phyloP scores from a whole-genome alignment of 2,113 vertebrate genomes.

The Corvus moneduloides region DNA sequence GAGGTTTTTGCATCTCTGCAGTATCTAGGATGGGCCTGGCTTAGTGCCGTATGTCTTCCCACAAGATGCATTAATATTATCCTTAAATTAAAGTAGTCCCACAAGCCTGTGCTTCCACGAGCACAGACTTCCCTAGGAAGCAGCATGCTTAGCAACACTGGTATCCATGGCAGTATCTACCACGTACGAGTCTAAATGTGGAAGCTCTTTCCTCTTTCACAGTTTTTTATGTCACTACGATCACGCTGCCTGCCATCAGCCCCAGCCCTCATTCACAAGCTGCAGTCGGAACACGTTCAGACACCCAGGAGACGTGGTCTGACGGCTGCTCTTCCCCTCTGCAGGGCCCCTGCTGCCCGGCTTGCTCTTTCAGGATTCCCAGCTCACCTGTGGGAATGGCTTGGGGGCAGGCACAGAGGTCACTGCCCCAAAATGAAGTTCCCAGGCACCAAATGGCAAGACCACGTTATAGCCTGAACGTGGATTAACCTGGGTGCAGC shows the following conservation, averaged over 20 bases:
- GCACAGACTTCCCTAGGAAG: constrained; percentile 3
- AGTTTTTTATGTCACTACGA: not conserved
- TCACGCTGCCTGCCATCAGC: not conserved
- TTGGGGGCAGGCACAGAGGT: not conserved
- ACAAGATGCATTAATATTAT: not conserved
- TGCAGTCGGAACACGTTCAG: fast-evolving
- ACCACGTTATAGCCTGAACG: fast-evolving
- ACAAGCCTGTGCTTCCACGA: not conserved
- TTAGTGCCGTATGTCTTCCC: not conserved
- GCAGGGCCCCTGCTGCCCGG: not conserved
- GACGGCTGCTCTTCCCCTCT: not conserved
- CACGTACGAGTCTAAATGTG: not conserved
- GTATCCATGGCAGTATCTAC: not conserved
- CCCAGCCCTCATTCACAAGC: not conserved
- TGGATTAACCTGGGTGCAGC: not conserved
- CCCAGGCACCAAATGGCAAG: not conserved
- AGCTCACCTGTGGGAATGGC: not conserved
- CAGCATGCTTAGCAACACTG: constrained; percentile 17
- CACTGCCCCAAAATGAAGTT: not conserved
- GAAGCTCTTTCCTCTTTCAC: constrained; percentile 7
- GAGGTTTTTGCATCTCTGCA: not conserved
- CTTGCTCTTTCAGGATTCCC: not conserved
- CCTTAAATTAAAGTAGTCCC: not conserved
- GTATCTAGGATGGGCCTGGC: not conserved
- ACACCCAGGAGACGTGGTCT: not conserved